Evolutionary conservation across 2,797 vertebrate species (phyloP).

Genomic region (Choloepus didactylus): DNA sequence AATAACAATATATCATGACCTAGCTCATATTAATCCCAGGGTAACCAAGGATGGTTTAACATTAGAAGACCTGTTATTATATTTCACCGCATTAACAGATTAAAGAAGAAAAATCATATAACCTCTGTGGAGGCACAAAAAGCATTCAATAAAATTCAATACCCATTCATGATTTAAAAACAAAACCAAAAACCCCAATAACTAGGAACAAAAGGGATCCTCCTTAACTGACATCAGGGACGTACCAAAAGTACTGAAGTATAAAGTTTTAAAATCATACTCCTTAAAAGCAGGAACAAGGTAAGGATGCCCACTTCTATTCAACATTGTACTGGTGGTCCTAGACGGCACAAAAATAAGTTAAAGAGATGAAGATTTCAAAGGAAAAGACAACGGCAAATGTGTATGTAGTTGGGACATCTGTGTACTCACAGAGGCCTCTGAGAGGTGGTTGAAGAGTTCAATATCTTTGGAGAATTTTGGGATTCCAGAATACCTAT

Average conservation of each 20-base stretch:
- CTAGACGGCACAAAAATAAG: not conserved
- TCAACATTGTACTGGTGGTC: not conserved
- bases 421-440: not conserved
- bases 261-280: slow-evolving; percentile 1
- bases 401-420: too few species aligned
- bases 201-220: not conserved
- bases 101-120: not conserved
- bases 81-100: not conserved
- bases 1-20: not conserved
- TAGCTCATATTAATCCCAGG: not conserved
- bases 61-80: not conserved
- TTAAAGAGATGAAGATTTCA: not conserved
- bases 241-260: not conserved
- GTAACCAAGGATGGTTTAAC: slow-evolving; percentile 10
- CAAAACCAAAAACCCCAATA: not conserved
- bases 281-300: slow-evolving; percentile 35
- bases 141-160: slow-evolving; percentile 4
- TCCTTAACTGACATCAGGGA: not conserved
- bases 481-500: not conserved
- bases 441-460: not conserved
- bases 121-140: not conserved
- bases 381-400: not conserved
- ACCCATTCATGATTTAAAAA: not conserved
- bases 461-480: not conserved
- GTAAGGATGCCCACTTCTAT: not conserved